A percentile compares a stretch with the other conserved stretches of the same genome.
phyloP scores from a whole-genome alignment of 2,113 vertebrate genomes.

The Solea senegalensis region DNA sequence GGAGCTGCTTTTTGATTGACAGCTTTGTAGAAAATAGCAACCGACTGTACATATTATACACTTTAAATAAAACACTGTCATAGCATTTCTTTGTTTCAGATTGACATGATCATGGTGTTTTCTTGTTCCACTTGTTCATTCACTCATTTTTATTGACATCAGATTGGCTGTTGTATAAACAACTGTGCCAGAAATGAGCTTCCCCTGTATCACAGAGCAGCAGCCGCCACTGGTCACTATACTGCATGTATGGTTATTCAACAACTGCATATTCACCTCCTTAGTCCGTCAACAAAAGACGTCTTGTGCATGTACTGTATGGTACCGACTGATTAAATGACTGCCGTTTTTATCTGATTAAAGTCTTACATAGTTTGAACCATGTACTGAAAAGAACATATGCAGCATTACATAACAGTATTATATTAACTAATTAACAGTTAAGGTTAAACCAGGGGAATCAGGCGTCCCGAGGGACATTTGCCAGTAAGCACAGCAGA shows the following conservation, averaged over 20 bases:
- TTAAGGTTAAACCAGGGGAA: conserved; percentile 3
- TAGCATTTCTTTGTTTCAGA: too few relatives aligned
- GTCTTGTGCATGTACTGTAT: conserved; percentile 11
- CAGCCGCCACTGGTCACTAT: background rate
- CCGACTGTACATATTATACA: too few relatives aligned
- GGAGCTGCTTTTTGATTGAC: too few relatives aligned
- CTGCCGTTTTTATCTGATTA: conserved; percentile 12
- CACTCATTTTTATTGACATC: too few relatives aligned
- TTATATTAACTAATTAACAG: background rate
- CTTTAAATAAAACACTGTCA: too few relatives aligned
- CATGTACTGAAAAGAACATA: background rate
- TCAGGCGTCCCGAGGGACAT: background rate
- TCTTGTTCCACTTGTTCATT: too few relatives aligned
- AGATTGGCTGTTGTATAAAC: too few relatives aligned
- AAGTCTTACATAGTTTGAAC: conserved; percentile 17
- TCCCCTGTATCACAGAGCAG: too few relatives aligned
- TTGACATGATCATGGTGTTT: too few relatives aligned
- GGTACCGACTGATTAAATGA: background rate
- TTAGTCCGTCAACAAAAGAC: conserved; percentile 22
- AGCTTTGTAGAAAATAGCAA: too few relatives aligned
- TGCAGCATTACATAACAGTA: background rate
- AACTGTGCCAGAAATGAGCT: too few relatives aligned
- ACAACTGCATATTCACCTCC: conserved; percentile 10
- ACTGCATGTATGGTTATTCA: conserved; percentile 17
- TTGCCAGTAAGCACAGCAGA: background rate